Conservation (phyloP, 2,113 vertebrate species). For the Misgurnus mizolepis region DNA sequence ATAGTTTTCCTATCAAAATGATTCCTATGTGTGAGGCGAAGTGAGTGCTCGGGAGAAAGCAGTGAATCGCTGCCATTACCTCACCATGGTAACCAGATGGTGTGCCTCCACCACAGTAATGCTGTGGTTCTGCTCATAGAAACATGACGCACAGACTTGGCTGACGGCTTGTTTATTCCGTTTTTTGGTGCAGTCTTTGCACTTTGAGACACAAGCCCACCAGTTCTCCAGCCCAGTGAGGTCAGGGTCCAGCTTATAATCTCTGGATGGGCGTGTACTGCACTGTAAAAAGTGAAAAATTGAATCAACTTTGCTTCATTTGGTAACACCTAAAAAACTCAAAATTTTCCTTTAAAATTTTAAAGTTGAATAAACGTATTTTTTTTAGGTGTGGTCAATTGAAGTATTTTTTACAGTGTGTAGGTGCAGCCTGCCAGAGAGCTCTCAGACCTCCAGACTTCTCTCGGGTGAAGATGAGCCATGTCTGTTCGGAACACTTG, state of each 20-base stretch:
- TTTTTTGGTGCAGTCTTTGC: slow-evolving; percentile 8
- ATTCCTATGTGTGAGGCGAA: background rate
- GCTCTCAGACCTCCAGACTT: background rate
- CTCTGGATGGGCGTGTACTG: background rate
- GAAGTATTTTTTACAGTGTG: background rate
- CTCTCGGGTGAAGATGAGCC: slow-evolving; percentile 52
- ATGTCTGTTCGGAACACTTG: slow-evolving; percentile 52
- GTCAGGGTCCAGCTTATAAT: background rate
- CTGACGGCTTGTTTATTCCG: slow-evolving; percentile 45
- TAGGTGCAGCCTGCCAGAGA: slow-evolving; percentile 1
- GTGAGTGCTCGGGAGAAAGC: background rate
- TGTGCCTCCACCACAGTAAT: slow-evolving; percentile 37
- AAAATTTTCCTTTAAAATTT: too few relatives aligned
- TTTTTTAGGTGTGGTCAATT: too few relatives aligned
- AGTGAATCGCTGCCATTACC: slow-evolving; percentile 21
- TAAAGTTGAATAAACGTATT: too few relatives aligned
- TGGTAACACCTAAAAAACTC: too few relatives aligned
- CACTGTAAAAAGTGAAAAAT: too few relatives aligned
- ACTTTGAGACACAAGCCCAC: background rate
- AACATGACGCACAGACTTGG: slow-evolving; percentile 29
- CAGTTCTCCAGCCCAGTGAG: background rate
- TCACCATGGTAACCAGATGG: slow-evolving; percentile 48
- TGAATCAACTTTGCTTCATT: too few relatives aligned
- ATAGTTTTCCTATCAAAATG: slow-evolving; percentile 17
- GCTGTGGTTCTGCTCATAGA: slow-evolving; percentile 40